Base-by-base conservation (phyloP, 2,113 vertebrate species). In the Brachypodius melanocephalos region DNA sequence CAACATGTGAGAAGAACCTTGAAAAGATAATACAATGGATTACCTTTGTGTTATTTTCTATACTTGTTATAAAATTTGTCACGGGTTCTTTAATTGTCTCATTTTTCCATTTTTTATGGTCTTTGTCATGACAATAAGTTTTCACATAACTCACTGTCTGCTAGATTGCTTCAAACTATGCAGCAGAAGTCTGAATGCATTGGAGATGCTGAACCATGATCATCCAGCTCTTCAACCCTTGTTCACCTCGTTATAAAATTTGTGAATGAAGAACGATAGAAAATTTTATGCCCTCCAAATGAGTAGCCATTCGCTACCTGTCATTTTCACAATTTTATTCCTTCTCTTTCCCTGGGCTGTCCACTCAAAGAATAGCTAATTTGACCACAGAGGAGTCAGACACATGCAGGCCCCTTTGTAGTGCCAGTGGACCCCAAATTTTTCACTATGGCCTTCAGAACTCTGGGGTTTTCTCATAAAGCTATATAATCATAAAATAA, bases 41-140 rank as follows among this genome's bases (percentile, higher is more conserved):
- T 97, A 96, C 77, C 77, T 95, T 96, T 93, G 86, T 97, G 88
- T 96, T 96, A 90, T 96, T 97, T 94, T 96, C 96, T 96, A 92
- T 94, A 79, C 87, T 94, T 22, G 59, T 97, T 83, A 89, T 77
- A 93, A 92, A 96, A 96, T 94, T 89, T 97, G 83, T 95, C 94
- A 95, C 9, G 5, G 84, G 78, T 84, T 93, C 93, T 96, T 96
- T 97, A 93, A 96, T 97, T 97, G 84, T 95, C 91, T 82, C 31
- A 93, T 94, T 96, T 96, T 95, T 92, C 86, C 73, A 34, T 89
- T 96, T 96, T 94, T 91, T 96, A 96, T 83, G 85, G 89, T 91
- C 90, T 97, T 96, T 96, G 83, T 90, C 91, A 95, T 96, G 62
- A 94, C 95, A 96, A 52, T 96, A 96, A 76, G 85, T 69, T 97